Base-by-base conservation (phyloP, 30 jellyfish, hydroid and myxozoan species). In the Aurelia aurita complex sp. Pacific region DNA sequence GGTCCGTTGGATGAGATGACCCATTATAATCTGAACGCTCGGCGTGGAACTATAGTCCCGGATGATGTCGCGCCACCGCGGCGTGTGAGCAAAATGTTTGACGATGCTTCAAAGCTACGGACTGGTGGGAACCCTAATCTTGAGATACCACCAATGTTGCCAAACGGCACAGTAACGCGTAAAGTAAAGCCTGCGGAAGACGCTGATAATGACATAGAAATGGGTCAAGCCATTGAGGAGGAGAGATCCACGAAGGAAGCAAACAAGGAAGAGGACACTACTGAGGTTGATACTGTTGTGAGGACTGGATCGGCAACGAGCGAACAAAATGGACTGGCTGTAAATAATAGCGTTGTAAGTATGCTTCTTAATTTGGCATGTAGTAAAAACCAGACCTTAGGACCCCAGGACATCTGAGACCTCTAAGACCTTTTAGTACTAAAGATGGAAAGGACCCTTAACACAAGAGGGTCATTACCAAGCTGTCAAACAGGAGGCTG, bases 11-110 rank as follows among this genome's bases (percentile, higher is more conserved):
- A 79, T 52, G 97, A 88, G 61, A 81, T 71, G 89, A 84, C 93
- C 23, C 93, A 84, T 50, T 84, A 69, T 55, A 76, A 86, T 43
- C 54, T 86, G 80, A 67, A 73, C 38, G 71, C 86, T 64, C 76
- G 98, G 64, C 89, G 98, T 54, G 98, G 98, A 67, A 91, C 98
- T 29, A 86, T 91, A 10, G 91, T 91, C 15, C 96, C 96, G 36
- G 98, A 81, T 42, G 94, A 77, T 17, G 33, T 53, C 55, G 86
- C 54, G 10, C 95, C 95, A 55, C 57, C 57, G 15, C 77, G 95
- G 18, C 63, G 89, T 33, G 74, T 76, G 11, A 86, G 95, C 80
- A 76, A 67, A 16, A 29, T 86, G 19, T 55, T 86, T 40, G 89
- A 86, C 46, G 95, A 77, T 38, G 89, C 89, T 6, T 89, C 76